phyloP scores from a whole-genome alignment of 2,113 vertebrate genomes.

The Ammodytes marinus region DNA sequence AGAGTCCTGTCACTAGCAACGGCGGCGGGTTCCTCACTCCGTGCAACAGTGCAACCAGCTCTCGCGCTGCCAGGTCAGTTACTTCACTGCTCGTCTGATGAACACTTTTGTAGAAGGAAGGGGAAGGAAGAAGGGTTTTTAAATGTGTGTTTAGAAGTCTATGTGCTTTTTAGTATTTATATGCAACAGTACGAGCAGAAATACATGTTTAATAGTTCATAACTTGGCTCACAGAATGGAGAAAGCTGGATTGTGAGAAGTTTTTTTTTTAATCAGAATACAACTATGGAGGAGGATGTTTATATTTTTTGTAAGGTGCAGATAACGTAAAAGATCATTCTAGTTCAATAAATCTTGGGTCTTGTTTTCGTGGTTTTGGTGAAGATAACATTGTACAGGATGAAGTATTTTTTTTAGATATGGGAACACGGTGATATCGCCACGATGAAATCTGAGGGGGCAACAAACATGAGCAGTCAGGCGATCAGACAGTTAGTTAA shows the following conservation, averaged over 20 bases:
- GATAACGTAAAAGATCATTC: neutral
- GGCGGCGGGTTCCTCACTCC: constrained; percentile 66
- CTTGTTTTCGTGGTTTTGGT: neutral
- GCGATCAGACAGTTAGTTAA: neutral
- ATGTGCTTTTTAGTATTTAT: neutral
- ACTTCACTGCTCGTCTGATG: neutral
- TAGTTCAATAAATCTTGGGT: neutral
- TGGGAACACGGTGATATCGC: neutral
- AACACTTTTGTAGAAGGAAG: neutral
- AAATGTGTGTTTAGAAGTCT: neutral
- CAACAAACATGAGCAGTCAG: neutral
- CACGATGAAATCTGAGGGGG: neutral
- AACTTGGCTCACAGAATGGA: neutral
- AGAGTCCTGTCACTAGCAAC: constrained; percentile 52
- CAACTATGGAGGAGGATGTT: neutral
- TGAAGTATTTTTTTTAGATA: neutral
- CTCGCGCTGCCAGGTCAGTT: constrained; percentile 80
- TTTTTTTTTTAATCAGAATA: neutral
- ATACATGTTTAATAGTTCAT: neutral
- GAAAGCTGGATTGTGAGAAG: neutral
- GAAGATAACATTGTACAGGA: neutral
- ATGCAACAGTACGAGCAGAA: neutral
- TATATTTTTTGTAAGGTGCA: neutral
- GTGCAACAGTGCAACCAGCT: constrained; percentile 77
- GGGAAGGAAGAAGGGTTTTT: neutral